Evolutionary conservation across 2,797 vertebrate species (phyloP).

Genomic region (Xenopus petersii): DNA sequence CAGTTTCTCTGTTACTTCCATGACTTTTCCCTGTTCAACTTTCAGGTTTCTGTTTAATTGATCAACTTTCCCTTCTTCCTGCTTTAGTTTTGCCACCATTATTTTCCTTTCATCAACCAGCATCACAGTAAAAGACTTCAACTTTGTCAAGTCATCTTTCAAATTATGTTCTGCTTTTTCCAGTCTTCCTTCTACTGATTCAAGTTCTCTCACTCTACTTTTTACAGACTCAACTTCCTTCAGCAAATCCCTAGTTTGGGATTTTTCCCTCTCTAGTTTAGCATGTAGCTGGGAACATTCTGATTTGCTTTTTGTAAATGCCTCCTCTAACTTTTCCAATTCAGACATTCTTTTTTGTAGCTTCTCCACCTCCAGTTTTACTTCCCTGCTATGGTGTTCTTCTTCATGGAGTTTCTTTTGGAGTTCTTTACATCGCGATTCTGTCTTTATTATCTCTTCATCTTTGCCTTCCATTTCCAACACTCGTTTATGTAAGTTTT

Average conservation of each 20-base stretch:
- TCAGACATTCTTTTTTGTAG: constrained; percentile 89
- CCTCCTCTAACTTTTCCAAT: constrained; percentile 85
- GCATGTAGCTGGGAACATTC: constrained; percentile 82
- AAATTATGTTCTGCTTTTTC: constrained; percentile 81
- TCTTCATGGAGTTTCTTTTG: constrained; percentile 84
- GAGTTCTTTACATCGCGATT: constrained; percentile 85
- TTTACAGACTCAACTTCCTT: constrained; percentile 82
- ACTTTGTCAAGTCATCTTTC: constrained; percentile 88
- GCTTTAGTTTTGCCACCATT: constrained; percentile 85
- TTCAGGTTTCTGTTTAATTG: constrained; percentile 81
- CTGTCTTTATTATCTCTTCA: constrained; percentile 89
- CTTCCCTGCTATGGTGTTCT: constrained; percentile 79
- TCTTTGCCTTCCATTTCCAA: constrained; percentile 97
- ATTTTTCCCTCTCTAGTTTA: constrained; percentile 86
- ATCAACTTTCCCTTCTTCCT: constrained; percentile 84
- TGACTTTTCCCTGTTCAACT: constrained; percentile 88
- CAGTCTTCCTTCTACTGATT: constrained; percentile 77
- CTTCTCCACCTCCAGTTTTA: constrained; percentile 87
- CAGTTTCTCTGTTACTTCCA: constrained; percentile 90
- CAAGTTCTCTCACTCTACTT: constrained; percentile 80
- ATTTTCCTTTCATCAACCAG: constrained; percentile 90
- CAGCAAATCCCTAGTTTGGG: constrained; percentile 77
- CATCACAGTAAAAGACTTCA: constrained; percentile 90
- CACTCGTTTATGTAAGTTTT: constrained; percentile 88
- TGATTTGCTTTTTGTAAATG: constrained; percentile 78